These are phyloP conservation scores for Sinonovacula constricta DNA, from an alignment of 1,140 invertebrate species.

Conservation along the genomic window DNA sequence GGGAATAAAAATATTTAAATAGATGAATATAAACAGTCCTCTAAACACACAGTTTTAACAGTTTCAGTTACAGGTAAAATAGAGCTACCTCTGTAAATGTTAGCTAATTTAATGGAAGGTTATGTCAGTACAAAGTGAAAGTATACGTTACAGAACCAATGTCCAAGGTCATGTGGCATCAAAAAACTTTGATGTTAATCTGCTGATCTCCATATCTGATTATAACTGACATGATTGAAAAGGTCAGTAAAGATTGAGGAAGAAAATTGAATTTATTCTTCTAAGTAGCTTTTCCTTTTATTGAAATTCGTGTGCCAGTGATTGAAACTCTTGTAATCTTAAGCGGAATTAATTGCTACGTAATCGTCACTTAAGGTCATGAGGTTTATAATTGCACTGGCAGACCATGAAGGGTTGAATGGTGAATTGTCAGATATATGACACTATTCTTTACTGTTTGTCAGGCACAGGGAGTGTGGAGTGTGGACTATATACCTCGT, in stretches of 20 bases:
- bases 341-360: neutral
- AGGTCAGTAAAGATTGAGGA: neutral
- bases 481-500: conserved; percentile 96
- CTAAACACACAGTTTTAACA: no score
- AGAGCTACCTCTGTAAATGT: no score
- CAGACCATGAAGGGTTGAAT: no score
- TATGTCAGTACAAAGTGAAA: neutral
- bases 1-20: no score
- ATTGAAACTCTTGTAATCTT: neutral
- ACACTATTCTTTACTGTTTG: neutral
- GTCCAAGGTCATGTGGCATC: no score
- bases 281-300: neutral
- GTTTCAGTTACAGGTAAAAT: no score
- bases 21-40: no score
- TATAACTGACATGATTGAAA: neutral
- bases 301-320: neutral
- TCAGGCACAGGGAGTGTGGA: conserved; percentile 96
- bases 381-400: no score
- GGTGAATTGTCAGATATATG: no score
- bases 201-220: no score
- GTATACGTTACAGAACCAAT: no score
- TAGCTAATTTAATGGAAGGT: no score
- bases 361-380: neutral
- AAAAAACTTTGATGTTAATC: neutral
- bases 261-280: conserved; percentile 6